Conservation (phyloP, 1,140 invertebrate species). For the Drosophila nigromelanica region DNA sequence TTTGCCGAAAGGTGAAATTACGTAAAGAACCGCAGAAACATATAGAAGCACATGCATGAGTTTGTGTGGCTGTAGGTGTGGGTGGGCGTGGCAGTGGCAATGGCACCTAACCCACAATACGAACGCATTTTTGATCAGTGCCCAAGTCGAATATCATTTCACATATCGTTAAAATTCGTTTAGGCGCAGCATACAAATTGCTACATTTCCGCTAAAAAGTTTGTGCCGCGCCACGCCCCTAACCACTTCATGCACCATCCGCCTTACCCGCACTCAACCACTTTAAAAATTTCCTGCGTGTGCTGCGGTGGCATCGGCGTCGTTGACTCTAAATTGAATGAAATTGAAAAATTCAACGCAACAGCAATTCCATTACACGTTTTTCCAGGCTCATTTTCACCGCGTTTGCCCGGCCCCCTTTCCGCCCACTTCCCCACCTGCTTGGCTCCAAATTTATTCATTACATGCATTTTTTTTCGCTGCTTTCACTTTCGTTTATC, state of each 20-base stretch:
- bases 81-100: conserved; percentile 40
- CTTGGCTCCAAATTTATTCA: conserved; percentile 74
- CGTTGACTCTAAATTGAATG: conserved; percentile 76
- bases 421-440: not conserved
- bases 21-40: conserved; percentile 36
- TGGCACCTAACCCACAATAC: conserved; percentile 19
- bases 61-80: not conserved
- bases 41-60: not conserved
- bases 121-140: conserved; percentile 72
- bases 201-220: conserved; percentile 77
- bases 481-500: conserved; percentile 80
- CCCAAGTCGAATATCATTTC: conserved; percentile 76
- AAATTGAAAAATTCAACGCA: conserved; percentile 82
- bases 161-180: conserved; percentile 83
- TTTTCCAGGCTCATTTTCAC: conserved; percentile 77
- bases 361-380: conserved; percentile 79
- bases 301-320: conserved; percentile 59
- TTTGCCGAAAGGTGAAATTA: conserved; percentile 73
- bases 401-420: conserved; percentile 45
- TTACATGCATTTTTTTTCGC: conserved; percentile 80
- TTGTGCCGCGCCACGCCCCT: conserved; percentile 29
- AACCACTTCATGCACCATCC: not conserved
- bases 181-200: conserved; percentile 81
- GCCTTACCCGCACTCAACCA: conserved; percentile 29
- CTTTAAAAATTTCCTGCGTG: conserved; percentile 69